A percentile compares a stretch with the other conserved stretches of the same genome.
These are phyloP conservation scores for Parapsyche elsis DNA, from an alignment of 1,140 invertebrate genomes.

Conservation along the genomic window DNA sequence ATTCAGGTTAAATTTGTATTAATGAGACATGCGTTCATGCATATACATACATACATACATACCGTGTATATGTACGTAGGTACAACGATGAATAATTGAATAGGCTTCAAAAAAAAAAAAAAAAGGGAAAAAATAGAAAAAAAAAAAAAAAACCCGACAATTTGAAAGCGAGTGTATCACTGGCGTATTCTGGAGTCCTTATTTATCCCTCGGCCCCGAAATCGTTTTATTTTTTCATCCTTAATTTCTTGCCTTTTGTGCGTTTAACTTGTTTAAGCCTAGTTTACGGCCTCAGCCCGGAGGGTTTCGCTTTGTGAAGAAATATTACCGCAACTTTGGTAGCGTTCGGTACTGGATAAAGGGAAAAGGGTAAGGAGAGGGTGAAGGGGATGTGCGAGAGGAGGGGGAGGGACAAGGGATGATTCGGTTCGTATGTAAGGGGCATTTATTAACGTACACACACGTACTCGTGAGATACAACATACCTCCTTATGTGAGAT, in stretches of 20 bases:
- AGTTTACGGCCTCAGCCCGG: conserved; percentile 47
- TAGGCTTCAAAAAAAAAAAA: background rate
- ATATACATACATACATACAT: background rate
- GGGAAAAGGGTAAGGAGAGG: conserved; percentile 7
- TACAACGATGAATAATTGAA: background rate
- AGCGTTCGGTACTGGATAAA: background rate
- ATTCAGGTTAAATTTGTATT: no score
- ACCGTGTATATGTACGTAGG: background rate
- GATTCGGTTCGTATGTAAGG: background rate
- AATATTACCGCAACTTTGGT: conserved; percentile 46
- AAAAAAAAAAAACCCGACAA: background rate
- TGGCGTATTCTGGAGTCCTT: conserved; percentile 28
- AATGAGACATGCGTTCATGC: no score
- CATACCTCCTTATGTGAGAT: background rate
- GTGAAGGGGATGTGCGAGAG: background rate
- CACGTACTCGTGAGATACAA: background rate
- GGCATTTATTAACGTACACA: background rate
- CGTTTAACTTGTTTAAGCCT: conserved; percentile 55
- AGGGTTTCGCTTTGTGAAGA: conserved; percentile 47
- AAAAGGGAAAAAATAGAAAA: background rate
- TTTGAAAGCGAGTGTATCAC: conserved; percentile 37
- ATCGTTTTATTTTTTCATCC: conserved; percentile 47
- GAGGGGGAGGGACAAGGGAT: background rate
- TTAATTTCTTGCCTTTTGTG: conserved; percentile 54
- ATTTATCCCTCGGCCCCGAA: conserved; percentile 22